Conservation (phyloP, 2,113 vertebrate genomes). For the Oncorhynchus kisutch region DNA sequence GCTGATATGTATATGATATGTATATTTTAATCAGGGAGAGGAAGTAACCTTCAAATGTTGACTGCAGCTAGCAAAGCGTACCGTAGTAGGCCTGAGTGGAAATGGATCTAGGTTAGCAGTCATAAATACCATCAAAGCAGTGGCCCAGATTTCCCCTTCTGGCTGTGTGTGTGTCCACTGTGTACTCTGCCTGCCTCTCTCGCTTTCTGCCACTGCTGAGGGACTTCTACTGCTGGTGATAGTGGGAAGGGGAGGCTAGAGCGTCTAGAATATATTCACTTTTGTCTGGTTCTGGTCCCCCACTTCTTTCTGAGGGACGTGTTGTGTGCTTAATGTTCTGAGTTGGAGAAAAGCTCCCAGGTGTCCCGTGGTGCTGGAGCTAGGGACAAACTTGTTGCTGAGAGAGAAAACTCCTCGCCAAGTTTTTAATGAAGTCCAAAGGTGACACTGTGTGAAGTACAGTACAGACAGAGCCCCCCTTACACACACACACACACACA, state of each 20-base stretch:
- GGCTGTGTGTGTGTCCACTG: conserved; percentile 45
- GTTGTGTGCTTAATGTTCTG: conserved; percentile 40
- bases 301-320: conserved; percentile 30
- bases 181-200: conserved; percentile 38
- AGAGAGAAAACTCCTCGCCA: conserved; percentile 24
- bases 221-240: not conserved
- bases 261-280: not conserved
- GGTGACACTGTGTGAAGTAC: conserved; percentile 35
- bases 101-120: conserved; percentile 44
- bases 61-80: conserved; percentile 18
- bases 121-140: conserved; percentile 48
- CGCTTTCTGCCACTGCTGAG: not conserved
- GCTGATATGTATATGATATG: conserved; percentile 14
- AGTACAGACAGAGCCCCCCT: conserved; percentile 16
- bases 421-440: conserved; percentile 52
- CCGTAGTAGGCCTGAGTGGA: conserved; percentile 25
- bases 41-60: not conserved
- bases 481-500: not conserved
- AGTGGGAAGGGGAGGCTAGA: not conserved
- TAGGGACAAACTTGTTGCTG: conserved; percentile 28
- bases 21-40: conserved; percentile 23
- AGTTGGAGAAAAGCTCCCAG: conserved; percentile 33
- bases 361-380: conserved; percentile 41
- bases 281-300: conserved; percentile 19
- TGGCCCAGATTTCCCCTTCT: conserved; percentile 42